Percentiles rank a stretch among this genome's conserved stretches.
Conservation (phyloP, 2,113 vertebrate genomes). For the Orthonyx spaldingii region DNA sequence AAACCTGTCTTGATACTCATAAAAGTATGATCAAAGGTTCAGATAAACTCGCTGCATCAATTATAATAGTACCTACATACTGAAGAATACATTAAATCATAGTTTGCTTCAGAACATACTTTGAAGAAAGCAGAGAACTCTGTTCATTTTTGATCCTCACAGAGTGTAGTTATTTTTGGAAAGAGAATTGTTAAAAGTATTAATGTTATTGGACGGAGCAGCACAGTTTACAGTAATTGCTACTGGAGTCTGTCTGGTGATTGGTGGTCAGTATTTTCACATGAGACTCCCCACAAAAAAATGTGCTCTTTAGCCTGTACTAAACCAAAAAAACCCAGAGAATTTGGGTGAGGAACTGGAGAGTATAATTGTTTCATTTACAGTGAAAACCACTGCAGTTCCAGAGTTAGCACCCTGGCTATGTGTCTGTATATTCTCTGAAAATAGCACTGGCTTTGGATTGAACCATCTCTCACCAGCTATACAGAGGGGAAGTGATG, state of each 20-base stretch:
- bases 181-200: slow-evolving; percentile 29
- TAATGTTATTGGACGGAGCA: slow-evolving; percentile 47
- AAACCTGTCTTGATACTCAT: not conserved
- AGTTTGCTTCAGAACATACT: slow-evolving; percentile 12
- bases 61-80: not conserved
- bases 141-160: slow-evolving; percentile 51
- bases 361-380: not conserved
- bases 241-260: slow-evolving; percentile 8
- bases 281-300: slow-evolving; percentile 10
- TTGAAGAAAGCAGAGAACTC: slow-evolving; percentile 17
- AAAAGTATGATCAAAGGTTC: slow-evolving; percentile 13
- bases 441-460: slow-evolving; percentile 24
- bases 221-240: slow-evolving; percentile 51
- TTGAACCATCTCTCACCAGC: not conserved
- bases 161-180: slow-evolving; percentile 54
- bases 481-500: slow-evolving; percentile 35
- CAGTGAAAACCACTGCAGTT: not conserved
- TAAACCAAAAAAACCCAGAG: not conserved
- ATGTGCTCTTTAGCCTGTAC: slow-evolving; percentile 21
- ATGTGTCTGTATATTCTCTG: not conserved
- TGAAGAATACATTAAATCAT: slow-evolving; percentile 26
- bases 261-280: slow-evolving; percentile 28
- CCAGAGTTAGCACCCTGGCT: not conserved
- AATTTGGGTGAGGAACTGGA: not conserved
- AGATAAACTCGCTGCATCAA: not conserved